phyloP scores from a whole-genome alignment of 1,140 invertebrate genomes.

The Euura lappo region DNA sequence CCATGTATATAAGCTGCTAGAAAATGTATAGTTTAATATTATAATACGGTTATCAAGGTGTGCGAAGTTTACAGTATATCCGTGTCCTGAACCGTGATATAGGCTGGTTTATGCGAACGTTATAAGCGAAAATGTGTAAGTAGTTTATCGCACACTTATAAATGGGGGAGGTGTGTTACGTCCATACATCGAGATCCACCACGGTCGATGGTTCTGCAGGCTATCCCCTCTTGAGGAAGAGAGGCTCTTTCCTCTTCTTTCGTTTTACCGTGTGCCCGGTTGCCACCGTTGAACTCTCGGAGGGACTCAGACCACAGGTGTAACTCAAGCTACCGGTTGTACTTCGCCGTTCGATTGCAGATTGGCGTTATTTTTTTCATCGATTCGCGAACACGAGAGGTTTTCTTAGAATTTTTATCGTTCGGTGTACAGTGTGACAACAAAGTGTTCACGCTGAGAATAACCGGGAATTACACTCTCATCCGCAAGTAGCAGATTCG shows the following conservation, averaged over 20 bases:
- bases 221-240: constrained; percentile 1
- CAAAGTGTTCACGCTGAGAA: background rate
- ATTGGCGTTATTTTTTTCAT: no score
- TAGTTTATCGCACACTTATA: no score
- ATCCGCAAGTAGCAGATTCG: background rate
- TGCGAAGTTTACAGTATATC: no score
- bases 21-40: no score
- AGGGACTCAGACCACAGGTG: constrained; percentile 2
- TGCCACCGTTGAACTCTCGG: background rate
- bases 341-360: background rate
- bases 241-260: constrained; percentile 4
- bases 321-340: constrained; percentile 3
- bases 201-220: background rate
- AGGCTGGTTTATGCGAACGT: no score
- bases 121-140: no score
- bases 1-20: no score
- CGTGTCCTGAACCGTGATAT: no score
- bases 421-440: background rate
- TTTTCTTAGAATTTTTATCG: no score
- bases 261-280: background rate
- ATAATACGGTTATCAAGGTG: no score
- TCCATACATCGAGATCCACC: background rate
- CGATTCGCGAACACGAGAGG: no score
- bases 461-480: background rate
- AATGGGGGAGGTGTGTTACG: no score